Evolutionary conservation across 2,888 invertebrate species (phyloP), one percentile per base, ranked within the genome.

Genomic region (Julus scanicus): DNA sequence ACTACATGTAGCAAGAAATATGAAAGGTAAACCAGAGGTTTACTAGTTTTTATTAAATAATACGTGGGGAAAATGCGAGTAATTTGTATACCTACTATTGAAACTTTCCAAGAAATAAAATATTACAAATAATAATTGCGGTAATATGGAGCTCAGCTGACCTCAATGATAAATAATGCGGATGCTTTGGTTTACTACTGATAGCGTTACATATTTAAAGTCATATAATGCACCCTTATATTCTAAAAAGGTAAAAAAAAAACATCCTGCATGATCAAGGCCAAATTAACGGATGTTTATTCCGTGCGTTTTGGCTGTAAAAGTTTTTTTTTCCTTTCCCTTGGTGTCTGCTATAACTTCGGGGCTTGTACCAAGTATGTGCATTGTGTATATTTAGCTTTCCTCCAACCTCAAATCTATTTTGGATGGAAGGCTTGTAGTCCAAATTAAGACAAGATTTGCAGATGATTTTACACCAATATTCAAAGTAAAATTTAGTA

Each of bases 341-440:
- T 84, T 40, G 84, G 84, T 84, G 40, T 40, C 84, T 48, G 84
- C 48, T 71, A 71, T 29, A 71, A 71, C 71, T 84, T 84, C 20
- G 84, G 20, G 40, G 84, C 84, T 84, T 48, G n/a, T 84, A 84
- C 48, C 84, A 84, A 84, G 44, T 84, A 84, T 84, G 40, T 84
- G 48, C 20, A n/a, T 40, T 29, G n/a, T 40, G 48, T 84, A 84
- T 84, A 84, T 84, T 84, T 84, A 84, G 84, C 84, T 84, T 84
- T 84, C n/a, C 84, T 84, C 39, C 84, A 84, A 40, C 84, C 84
- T 84, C 84, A 84, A 48, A 40, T 44, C 84, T 84, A 84, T 84
- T 84, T 84, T 84, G 84, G 84, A 40, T 84, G 40, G 40, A 48
- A 40, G 48, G 20, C 48, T 40, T 84, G 40, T 84, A 84, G 84